Evolutionary conservation across 2,888 invertebrate genomes (phyloP).

Genomic region (Xylocampa areola): DNA sequence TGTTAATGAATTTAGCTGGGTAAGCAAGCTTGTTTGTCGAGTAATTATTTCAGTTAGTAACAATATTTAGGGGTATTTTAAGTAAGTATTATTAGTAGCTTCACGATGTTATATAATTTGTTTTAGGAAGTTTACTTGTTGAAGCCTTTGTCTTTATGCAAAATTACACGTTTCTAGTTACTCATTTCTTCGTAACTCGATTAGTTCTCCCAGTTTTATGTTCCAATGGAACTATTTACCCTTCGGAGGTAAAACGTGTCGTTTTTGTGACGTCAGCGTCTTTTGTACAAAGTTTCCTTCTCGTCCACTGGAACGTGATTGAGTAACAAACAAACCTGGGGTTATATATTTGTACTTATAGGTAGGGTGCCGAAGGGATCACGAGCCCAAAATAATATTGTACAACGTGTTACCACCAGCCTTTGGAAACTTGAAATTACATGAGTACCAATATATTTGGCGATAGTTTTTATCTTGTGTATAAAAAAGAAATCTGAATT

Average conservation of each 20-base stretch:
- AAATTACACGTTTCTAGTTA: slow-evolving; percentile 24
- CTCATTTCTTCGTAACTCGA: slow-evolving; percentile 32
- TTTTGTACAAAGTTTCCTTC: slow-evolving; percentile 38
- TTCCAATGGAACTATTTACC: slow-evolving; percentile 41
- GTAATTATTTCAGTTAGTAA: slow-evolving; percentile 34
- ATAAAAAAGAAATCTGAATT: too few relatives aligned
- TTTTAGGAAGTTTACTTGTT: slow-evolving; percentile 17
- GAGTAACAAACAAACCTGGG: slow-evolving; percentile 37
- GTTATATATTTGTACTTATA: slow-evolving; percentile 8
- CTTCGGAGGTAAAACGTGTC: slow-evolving; percentile 38
- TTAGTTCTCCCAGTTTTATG: slow-evolving; percentile 27
- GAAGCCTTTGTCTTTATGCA: slow-evolving; percentile 22
- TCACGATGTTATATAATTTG: slow-evolving; percentile 12
- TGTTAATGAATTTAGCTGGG: slow-evolving; percentile 37
- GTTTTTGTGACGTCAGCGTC: slow-evolving; percentile 40
- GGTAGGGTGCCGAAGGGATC: slow-evolving; percentile 11
- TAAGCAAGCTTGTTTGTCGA: slow-evolving; percentile 33
- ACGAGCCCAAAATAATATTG: slow-evolving; percentile 21
- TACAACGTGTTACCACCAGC: neutral
- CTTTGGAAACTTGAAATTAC: neutral
- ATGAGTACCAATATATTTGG: neutral
- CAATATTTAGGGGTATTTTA: slow-evolving; percentile 24
- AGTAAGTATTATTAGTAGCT: slow-evolving; percentile 19
- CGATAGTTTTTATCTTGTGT: too few relatives aligned
- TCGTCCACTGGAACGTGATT: slow-evolving; percentile 39